phyloP scores from a whole-genome alignment of 2,113 vertebrate species.

The Tyto alba region DNA sequence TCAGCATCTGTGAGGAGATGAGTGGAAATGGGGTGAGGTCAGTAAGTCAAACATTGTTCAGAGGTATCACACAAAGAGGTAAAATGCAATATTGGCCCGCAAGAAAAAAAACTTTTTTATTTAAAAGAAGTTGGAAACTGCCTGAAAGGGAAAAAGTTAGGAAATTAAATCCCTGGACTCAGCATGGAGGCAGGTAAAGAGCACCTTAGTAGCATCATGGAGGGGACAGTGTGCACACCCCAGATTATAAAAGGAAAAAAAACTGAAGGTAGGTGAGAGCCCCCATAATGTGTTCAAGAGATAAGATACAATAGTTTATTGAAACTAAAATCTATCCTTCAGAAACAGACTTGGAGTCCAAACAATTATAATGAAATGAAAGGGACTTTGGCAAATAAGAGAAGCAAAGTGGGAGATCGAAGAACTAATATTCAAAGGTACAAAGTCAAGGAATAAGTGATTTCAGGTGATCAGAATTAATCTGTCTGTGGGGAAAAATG shows the following conservation, averaged over 20 bases:
- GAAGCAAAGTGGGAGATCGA: neutral
- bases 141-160: neutral
- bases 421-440: neutral
- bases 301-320: neutral
- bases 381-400: neutral
- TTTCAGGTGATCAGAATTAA: neutral
- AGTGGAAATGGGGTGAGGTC: neutral
- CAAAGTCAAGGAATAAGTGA: neutral
- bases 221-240: neutral
- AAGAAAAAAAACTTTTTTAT: neutral
- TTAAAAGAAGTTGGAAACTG: neutral
- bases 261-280: fast-evolving
- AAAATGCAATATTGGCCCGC: neutral
- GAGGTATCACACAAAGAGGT: neutral
- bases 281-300: neutral
- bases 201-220: neutral
- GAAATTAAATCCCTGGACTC: neutral
- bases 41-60: fast-evolving
- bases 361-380: neutral
- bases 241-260: neutral
- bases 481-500: neutral
- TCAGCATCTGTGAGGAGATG: neutral
- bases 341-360: neutral
- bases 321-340: neutral
- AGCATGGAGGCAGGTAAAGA: neutral